Base-by-base conservation (phyloP, 2,113 vertebrate genomes). In the Chaetodon trifascialis region DNA sequence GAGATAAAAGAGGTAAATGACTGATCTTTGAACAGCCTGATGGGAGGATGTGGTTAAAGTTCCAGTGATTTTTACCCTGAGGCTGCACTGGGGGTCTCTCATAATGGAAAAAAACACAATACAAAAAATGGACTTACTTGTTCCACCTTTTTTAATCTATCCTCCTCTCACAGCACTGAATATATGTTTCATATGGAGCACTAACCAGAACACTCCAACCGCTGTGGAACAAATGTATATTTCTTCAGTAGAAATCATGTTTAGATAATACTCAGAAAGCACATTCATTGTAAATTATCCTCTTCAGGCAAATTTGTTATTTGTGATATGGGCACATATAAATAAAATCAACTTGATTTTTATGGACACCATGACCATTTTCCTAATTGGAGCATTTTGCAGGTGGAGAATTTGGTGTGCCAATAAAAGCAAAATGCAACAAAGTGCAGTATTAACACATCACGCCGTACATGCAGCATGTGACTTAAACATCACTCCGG, bases 31-130 rank as follows among this genome's bases (percentile, higher is more conserved):
- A 36, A 34, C 36, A 49, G 65, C 30, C 52, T n/a, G 23, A 40
- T 34, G 10, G 46, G n/a, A 77, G n/a, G 51, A 71, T 64, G 47
- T 19, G 73, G 21, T 51, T 62, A 11, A 47, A 65, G 38, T 76
- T 65, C 62, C 23, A 44, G n/a, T 16, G 36, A 76, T 72, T 34
- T 69, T 68, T 84, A 72, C 38, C 71, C 34, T 0, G 21, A 64
- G 59, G 49, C 60, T 70, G 73, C 75, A 68, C 68, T 54, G 73
- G 76, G 76, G 60, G 63, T 40, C 52, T 64, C 34, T 52, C 54
- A 47, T 59, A 60, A 49, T 36, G 49, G 15, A 76, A 60, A 80
- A 79, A 81, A 86, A 49, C 10, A 11, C 65, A 55, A 16, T 7
- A 38, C 0, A 58, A 58, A 58, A 11, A 60, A 59, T n/a, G 63